Conservation (phyloP, 1,140 invertebrate species). For the Sitobion miscanthi region DNA sequence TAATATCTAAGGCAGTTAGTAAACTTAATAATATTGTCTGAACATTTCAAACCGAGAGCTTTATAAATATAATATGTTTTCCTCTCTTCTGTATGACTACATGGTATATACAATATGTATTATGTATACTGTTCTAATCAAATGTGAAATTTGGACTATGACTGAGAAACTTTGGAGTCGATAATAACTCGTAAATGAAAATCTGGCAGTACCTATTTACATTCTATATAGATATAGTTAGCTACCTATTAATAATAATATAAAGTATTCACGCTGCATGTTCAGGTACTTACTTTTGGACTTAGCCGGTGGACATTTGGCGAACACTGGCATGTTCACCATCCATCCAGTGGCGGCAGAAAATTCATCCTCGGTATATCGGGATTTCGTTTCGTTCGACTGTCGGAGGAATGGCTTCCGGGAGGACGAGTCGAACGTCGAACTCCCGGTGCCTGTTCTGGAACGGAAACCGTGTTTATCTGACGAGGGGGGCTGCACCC, state of each 20-base stretch:
- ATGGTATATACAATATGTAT: background rate
- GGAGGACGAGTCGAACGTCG: background rate
- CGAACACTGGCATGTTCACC: background rate
- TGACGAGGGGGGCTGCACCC: background rate
- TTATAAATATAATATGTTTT: background rate
- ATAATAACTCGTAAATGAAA: background rate
- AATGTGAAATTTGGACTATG: background rate
- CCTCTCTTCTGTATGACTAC: background rate
- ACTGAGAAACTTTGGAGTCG: background rate
- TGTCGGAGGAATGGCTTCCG: background rate
- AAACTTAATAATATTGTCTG: background rate
- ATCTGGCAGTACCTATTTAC: background rate
- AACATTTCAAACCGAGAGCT: background rate
- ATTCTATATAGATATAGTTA: too few species aligned
- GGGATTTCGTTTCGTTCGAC: background rate
- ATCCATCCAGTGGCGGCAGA: too few species aligned
- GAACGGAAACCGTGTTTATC: background rate
- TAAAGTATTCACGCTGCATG: background rate
- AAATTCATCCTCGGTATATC: background rate
- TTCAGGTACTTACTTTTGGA: background rate
- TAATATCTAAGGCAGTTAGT: too few species aligned
- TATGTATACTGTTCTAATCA: background rate
- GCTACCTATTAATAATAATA: background rate
- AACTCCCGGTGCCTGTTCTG: background rate
- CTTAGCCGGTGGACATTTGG: background rate